These are phyloP conservation scores for Camelus dromedarius DNA, from an alignment of 2,113 vertebrate genomes.

Conservation along the genomic window DNA sequence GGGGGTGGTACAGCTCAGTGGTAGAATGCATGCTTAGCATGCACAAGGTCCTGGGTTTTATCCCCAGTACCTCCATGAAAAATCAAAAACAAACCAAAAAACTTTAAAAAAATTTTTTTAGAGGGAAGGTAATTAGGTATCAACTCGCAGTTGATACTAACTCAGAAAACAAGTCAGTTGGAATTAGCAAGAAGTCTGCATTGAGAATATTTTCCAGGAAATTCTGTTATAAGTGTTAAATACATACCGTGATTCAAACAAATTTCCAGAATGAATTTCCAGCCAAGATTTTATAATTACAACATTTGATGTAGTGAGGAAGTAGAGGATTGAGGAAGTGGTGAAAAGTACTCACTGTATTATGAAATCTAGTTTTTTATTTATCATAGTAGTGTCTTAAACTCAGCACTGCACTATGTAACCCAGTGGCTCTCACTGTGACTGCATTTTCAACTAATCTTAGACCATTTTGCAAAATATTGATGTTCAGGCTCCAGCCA, in stretches of 20 bases:
- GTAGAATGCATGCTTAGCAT: no score
- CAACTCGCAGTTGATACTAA: neutral
- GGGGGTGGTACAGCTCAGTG: no score
- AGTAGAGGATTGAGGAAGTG: neutral
- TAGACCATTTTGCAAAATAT: neutral
- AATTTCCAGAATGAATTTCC: neutral
- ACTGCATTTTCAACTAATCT: neutral
- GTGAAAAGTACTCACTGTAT: neutral
- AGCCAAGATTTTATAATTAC: neutral
- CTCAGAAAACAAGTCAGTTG: neutral
- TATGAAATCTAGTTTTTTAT: neutral
- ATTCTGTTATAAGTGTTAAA: slow-evolving; percentile 8
- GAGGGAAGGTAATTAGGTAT: neutral
- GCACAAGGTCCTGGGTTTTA: neutral
- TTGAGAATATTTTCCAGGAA: slow-evolving; percentile 15
- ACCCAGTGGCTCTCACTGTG: neutral
- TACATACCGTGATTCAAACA: neutral
- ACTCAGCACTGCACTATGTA: neutral
- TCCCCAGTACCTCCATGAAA: no score
- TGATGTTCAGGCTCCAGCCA: neutral
- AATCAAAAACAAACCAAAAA: no score
- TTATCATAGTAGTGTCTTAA: neutral
- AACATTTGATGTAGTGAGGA: neutral
- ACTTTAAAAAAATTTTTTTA: no score
- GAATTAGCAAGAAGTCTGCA: slow-evolving; percentile 7